Evolutionary conservation across 2,888 invertebrate genomes (phyloP).

Genomic region (Acanthosepion esculentum): DNA sequence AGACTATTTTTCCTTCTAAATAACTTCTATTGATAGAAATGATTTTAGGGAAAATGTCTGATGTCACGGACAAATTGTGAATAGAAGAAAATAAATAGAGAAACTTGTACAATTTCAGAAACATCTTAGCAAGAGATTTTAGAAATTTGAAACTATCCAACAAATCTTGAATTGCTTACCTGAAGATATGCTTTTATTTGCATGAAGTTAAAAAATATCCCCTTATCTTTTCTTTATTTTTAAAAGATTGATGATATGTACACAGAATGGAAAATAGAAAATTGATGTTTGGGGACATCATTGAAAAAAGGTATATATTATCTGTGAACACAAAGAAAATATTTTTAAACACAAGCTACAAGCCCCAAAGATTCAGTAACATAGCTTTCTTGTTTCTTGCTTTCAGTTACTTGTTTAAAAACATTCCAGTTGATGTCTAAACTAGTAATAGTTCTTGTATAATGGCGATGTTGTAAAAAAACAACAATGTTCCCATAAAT

Average conservation of each 20-base stretch:
- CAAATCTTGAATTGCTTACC: neutral
- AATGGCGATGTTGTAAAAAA: neutral
- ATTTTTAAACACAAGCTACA: neutral
- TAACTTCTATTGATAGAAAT: neutral
- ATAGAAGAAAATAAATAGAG: neutral
- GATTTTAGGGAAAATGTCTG: neutral
- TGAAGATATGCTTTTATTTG: neutral
- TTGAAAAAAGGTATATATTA: neutral
- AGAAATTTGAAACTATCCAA: neutral
- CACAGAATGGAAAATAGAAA: no score
- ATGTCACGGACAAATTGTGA: neutral
- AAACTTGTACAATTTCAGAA: neutral
- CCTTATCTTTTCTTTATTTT: neutral
- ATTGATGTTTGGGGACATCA: neutral
- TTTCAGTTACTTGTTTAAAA: neutral
- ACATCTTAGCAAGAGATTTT: neutral
- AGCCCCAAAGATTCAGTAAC: neutral
- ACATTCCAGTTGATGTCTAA: neutral
- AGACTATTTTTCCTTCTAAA: no score
- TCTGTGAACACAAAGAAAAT: conserved; percentile 10
- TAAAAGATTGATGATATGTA: neutral
- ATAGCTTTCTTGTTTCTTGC: neutral
- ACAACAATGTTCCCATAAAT: neutral
- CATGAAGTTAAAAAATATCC: neutral
- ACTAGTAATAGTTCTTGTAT: neutral